Evolutionary conservation across 92 coral and sea anemone species (phyloP), one percentile per base, ranked within the genome.

Genomic region (Palythoa caribaeorum): DNA sequence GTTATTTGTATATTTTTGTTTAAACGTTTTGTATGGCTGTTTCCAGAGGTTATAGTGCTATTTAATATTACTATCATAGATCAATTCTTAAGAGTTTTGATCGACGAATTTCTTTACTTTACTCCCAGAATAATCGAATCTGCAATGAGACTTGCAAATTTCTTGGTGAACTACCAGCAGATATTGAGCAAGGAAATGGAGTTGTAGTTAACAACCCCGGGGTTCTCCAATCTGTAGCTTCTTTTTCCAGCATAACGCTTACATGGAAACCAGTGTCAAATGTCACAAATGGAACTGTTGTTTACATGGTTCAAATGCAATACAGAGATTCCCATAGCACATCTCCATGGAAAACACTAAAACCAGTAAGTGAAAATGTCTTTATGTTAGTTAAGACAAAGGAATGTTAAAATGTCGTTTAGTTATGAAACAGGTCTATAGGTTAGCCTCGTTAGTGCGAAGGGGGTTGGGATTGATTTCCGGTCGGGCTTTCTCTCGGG

Each of bases 191-290:
- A 66, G 86, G 86, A 44, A 21, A 81, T 17, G 86, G 86, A 12
- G 3, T 39, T n/a, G 8, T 28, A 12, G 19, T 81, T 19, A 69
- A 69, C 21, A 37, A 47, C 44, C 75, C 86, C 10, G 76, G 86
- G 0, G 15, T 50, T 66, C 86, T 63, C 12, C 28, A 3, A n/a
- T 76, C 47, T n/a, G 44, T 20, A 13, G 51, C 37, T 21, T 20
- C 39, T 20, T 81, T 65, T 51, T 44, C 63, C 28, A 66, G 11
- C 1, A 21, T 81, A 40, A 12, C 44, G 44, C 21, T 81, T 48
- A 44, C 86, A 44, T 81, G 86, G 86, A 68, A 81, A 65, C 86
- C 86, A 48, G 75, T 35, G 12, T 66, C 76, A 66, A 81, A 81
- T 66, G 62, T 68, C 44, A 65, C 86, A 0, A 81, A 66, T 44